A percentile compares a stretch with the other conserved stretches of the same genome.
These are phyloP conservation scores for Tenthredo mesomela DNA, from an alignment of 2,888 invertebrate genomes.

Conservation along the genomic window DNA sequence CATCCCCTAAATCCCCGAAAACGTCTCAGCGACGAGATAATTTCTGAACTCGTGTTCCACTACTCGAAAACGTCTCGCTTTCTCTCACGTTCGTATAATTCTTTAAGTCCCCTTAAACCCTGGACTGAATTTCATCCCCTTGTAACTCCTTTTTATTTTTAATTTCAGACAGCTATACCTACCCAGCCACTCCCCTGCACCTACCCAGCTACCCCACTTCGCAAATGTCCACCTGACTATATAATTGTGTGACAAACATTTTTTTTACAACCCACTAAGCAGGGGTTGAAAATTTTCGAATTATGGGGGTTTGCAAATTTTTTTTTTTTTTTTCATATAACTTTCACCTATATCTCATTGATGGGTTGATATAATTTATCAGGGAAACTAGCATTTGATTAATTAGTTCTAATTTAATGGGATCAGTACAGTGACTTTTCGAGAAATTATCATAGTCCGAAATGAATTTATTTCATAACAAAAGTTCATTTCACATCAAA, in stretches of 20 bases:
- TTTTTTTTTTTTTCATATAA: no score
- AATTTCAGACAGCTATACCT: neutral
- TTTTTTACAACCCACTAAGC: neutral
- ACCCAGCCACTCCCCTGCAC: neutral
- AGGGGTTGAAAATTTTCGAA: neutral
- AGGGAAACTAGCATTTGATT: no score
- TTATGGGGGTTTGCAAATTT: no score
- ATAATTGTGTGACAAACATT: neutral
- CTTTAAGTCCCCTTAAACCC: neutral
- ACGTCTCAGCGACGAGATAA: slow-evolving; percentile 43
- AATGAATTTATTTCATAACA: no score
- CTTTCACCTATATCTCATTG: no score
- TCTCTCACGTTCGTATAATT: neutral
- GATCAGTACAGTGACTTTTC: no score
- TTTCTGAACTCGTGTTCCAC: slow-evolving; percentile 44
- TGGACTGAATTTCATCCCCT: neutral
- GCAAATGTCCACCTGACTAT: neutral
- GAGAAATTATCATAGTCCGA: no score
- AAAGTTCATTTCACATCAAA: no score
- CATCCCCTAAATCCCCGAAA: slow-evolving; percentile 42
- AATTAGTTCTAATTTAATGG: no score
- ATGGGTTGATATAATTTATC: no score
- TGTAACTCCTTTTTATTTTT: slow-evolving; percentile 49
- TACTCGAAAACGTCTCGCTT: neutral
- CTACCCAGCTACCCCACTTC: no score